These are phyloP conservation scores for Orchesella flavescens DNA, from an alignment of 2,888 invertebrate species.

Conservation along the genomic window DNA sequence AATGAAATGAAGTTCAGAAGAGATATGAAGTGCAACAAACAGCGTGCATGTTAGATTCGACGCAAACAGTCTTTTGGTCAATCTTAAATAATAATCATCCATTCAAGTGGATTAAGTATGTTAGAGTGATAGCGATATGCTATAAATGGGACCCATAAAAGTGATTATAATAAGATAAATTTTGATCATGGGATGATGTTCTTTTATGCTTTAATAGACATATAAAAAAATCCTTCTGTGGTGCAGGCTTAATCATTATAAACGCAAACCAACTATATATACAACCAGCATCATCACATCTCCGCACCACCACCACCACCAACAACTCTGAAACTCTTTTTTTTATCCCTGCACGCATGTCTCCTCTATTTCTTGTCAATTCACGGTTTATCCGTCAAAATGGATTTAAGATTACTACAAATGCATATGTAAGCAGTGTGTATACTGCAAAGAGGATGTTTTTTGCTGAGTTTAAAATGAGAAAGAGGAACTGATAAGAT, in stretches of 20 bases:
- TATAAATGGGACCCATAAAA: slow-evolving; percentile 50
- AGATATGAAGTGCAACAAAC: slow-evolving; percentile 1
- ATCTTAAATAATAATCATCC: slow-evolving; percentile 36
- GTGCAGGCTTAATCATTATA: neutral
- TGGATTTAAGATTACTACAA: neutral
- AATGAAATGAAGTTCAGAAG: neutral
- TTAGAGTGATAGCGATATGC: slow-evolving; percentile 28
- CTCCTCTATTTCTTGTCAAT: neutral
- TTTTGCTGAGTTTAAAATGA: neutral
- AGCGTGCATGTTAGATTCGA: neutral
- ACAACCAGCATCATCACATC: too few relatives aligned
- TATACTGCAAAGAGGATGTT: neutral
- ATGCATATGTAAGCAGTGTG: neutral
- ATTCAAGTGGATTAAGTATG: slow-evolving; percentile 38
- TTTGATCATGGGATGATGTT: slow-evolving; percentile 29
- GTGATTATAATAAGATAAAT: slow-evolving; percentile 59
- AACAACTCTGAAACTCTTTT: neutral
- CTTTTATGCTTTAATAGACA: neutral
- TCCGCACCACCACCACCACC: too few relatives aligned
- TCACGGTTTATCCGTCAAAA: slow-evolving; percentile 10
- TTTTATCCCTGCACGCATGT: neutral
- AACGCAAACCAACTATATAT: neutral
- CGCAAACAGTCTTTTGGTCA: slow-evolving; percentile 38
- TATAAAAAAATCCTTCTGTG: neutral
- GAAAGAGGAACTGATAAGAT: slow-evolving; percentile 27